Conservation (phyloP, 2,797 vertebrate species). For the Hydrocynus forskahlii region DNA sequence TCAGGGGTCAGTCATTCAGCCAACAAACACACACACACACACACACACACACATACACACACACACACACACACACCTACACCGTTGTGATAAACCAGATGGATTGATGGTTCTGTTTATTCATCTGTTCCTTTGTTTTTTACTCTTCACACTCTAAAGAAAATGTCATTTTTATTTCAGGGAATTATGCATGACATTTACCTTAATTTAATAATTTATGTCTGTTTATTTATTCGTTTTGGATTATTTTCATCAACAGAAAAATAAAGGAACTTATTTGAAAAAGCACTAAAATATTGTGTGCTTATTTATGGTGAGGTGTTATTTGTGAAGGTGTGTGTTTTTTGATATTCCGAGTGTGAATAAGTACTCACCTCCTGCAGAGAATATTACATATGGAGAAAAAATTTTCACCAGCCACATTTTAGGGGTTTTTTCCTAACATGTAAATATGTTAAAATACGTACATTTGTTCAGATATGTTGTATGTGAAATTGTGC, state of each 20-base stretch:
- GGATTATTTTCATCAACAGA: conserved; percentile 60
- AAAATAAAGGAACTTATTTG: conserved; percentile 72
- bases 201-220: conserved; percentile 64
- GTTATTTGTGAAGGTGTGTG: not conserved
- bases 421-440: no score
- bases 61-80: conserved; percentile 32
- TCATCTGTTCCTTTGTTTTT: conserved; percentile 63
- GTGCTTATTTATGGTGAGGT: not conserved
- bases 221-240: conserved; percentile 62
- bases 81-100: conserved; percentile 55
- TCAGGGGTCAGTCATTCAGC: conserved; percentile 37
- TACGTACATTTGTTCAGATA: no score
- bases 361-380: no score
- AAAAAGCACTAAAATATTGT: conserved; percentile 50
- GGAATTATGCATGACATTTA: conserved; percentile 71
- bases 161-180: conserved; percentile 68
- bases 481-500: no score
- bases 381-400: no score
- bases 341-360: no score
- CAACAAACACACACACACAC: no score
- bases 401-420: no score
- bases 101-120: conserved; percentile 60
- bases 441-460: no score
- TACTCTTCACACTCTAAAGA: conserved; percentile 58
- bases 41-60: conserved; percentile 37